Evolutionary conservation across 2,888 invertebrate genomes (phyloP), one percentile per base, ranked within the genome.

Genomic region (Pantelozetes paolii): DNA sequence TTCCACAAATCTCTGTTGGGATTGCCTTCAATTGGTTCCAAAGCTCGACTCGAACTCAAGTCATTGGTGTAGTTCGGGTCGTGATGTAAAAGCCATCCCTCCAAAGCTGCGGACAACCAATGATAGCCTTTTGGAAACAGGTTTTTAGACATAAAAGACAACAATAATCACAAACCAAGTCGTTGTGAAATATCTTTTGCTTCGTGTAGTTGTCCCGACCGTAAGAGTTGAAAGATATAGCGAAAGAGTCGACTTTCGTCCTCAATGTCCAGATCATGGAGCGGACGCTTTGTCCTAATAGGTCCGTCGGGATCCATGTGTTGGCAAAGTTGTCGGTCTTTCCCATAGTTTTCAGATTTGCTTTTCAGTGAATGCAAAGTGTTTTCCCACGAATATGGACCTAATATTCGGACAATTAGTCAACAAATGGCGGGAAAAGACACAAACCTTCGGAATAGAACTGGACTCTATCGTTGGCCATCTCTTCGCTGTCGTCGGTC

Each of bases 221-320:
- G 86, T 59, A 96, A 87, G 84, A 90, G 88, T 18, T 85, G 85
- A 80, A 91, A 92, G 73, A 91, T 84, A 81, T 87, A 85, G 62
- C 85, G 84, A 11, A 86, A 82, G 42, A 89, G 79, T 26, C 86
- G 82, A 23, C 82, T 81, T 78, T 91, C 90, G 84, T 94, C 94
- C 81, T 92, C 91, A 80, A 86, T 86, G 82, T 96, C 96, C 77
- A 94, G 86, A 79, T 93, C 90, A 82, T 94, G 94, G 42, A 95
- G 83, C 2, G 88, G 87, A 80, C 87, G 88, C 71, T 88, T 88
- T 80, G 93, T 89, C 71, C 92, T 86, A 67, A 88, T 84, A 0
- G 92, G 90, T 26, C 94, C 94, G 86, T 96, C 95, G 0, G 95
- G 95, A 83, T 96, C 94, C 81, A 94, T 84, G 75, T 87, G 86